A percentile compares a stretch with the other conserved stretches of the same genome.
Evolutionary conservation across 2,797 vertebrate species (phyloP).

Genomic region (Takifugu rubripes): DNA sequence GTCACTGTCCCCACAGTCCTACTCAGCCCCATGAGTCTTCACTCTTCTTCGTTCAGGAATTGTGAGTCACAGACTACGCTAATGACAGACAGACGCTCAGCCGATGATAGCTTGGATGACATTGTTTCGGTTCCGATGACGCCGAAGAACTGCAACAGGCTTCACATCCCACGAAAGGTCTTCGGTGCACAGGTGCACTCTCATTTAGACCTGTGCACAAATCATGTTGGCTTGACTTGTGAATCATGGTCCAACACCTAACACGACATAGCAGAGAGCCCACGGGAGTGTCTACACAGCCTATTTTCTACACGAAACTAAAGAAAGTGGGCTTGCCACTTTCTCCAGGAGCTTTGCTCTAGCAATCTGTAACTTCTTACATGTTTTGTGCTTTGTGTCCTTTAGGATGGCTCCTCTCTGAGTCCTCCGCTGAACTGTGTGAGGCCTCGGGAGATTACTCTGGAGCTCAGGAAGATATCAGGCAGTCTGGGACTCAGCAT

Average conservation of each 20-base stretch:
- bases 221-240: too few species aligned
- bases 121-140: slow-evolving; percentile 65
- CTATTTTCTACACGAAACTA: too few species aligned
- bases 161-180: slow-evolving; percentile 59
- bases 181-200: slow-evolving; percentile 62
- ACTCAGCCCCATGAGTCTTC: slow-evolving; percentile 33
- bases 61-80: slow-evolving; percentile 49
- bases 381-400: neutral
- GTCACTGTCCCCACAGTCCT: slow-evolving; percentile 19
- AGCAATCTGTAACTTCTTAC: too few species aligned
- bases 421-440: slow-evolving; percentile 48
- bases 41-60: slow-evolving; percentile 41
- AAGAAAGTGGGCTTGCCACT: too few species aligned
- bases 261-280: too few species aligned
- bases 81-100: slow-evolving; percentile 36
- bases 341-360: too few species aligned
- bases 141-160: slow-evolving; percentile 57
- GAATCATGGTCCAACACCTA: too few species aligned
- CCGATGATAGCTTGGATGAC: slow-evolving; percentile 64
- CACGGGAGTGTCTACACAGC: too few species aligned
- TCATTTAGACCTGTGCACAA: too few species aligned
- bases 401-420: slow-evolving; percentile 63
- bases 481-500: slow-evolving; percentile 85
- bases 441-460: slow-evolving; percentile 63
- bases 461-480: slow-evolving; percentile 81